Base-by-base conservation (phyloP, 1,140 invertebrate genomes). In the Aphaenogaster rudis region DNA sequence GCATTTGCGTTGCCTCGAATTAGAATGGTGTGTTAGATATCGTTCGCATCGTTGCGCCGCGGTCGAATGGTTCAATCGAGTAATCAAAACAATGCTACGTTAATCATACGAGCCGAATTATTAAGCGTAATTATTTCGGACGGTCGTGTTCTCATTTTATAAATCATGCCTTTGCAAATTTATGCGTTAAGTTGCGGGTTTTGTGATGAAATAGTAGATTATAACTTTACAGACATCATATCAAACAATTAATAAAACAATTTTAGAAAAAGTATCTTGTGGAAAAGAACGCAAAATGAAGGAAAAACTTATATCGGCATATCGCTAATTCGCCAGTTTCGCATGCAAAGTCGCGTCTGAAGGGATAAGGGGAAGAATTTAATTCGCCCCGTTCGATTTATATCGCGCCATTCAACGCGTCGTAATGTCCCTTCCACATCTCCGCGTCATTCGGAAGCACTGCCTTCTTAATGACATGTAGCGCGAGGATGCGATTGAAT, bases 301-400 rank as follows among this genome's bases (percentile, higher is more conserved):
- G 71, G 15, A 39, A 36, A 9, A 57, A 54, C 9, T 4, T 74
- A 74, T 39, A 9, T 15, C 21, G 0, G 50, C 69, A 50, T 11
- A 9, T 33, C 28, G 28, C 48, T 39, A 72, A 72, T 72, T 72
- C 69, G 69, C 7, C 48, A 17, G 6, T 28, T n/a, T 48, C 11
- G 48, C 28, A 17, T 17, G 36, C 13, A 7, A 15, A 45, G 54
- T 45, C 15, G 72, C n/a, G 17, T 57, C 17, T 59, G 36, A 2
- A 59, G n/a, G 1, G 36, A 61, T 8, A 59, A 76, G n/a, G 13
- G 36, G 21, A 61, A 79, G 66, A 85, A 66, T 92, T 87, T 91
- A 92, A 94, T 94, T 93, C 92, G 92, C 93, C 93, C 93, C 90
- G 93, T 94, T 94, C 89, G 91, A 95, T 94, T 94, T 93, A 93